phyloP scores from a whole-genome alignment of 2,113 vertebrate species.

The Nycticorax nycticorax region DNA sequence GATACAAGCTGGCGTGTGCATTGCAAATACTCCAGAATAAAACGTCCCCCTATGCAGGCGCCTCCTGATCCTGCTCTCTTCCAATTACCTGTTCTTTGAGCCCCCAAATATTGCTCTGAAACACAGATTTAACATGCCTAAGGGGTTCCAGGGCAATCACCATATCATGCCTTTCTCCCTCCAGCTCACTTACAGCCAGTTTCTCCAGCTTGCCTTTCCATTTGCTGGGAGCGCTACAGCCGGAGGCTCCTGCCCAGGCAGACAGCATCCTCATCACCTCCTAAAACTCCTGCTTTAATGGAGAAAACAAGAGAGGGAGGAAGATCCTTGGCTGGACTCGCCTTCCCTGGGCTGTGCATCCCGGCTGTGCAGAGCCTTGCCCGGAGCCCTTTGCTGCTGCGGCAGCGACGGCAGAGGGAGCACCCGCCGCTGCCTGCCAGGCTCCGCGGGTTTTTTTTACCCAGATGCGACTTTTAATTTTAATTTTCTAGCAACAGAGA shows the following conservation, averaged over 20 bases:
- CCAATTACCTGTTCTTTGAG: background rate
- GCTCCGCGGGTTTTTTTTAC: background rate
- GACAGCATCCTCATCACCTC: background rate
- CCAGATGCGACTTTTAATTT: background rate
- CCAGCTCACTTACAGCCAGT: background rate
- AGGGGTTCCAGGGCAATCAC: background rate
- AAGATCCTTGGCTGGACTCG: background rate
- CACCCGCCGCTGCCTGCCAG: background rate
- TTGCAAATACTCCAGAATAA: background rate
- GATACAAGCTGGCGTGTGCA: rapidly evolving
- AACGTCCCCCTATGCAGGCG: background rate
- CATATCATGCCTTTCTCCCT: rapidly evolving
- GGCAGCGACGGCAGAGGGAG: slow-evolving; percentile 54
- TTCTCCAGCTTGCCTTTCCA: background rate
- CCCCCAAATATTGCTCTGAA: background rate
- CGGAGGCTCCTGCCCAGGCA: background rate
- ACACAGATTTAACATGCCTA: background rate
- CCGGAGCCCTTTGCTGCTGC: background rate
- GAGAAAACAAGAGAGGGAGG: background rate
- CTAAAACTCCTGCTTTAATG: background rate
- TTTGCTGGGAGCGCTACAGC: background rate
- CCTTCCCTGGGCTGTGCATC: background rate
- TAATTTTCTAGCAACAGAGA: background rate
- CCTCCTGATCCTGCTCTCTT: background rate
- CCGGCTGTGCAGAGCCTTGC: rapidly evolving